phyloP scores from a whole-genome alignment of 2,113 vertebrate species.

The Gymnarchus niloticus region DNA sequence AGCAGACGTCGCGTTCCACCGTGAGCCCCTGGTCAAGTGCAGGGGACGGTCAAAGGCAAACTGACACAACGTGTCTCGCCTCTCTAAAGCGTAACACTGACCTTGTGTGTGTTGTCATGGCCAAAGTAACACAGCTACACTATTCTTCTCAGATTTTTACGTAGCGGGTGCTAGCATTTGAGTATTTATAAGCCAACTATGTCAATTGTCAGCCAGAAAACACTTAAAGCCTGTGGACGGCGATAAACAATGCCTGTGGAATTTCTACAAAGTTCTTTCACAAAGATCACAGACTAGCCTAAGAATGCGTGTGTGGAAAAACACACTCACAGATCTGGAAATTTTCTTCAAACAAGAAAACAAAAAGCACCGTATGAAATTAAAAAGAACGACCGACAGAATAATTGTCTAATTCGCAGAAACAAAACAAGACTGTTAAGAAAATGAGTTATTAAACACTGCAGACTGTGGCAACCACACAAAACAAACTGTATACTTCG shows the following conservation, averaged over 20 bases:
- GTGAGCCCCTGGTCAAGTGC: conserved; percentile 33
- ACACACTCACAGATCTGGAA: neutral
- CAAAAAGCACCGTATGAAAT: neutral
- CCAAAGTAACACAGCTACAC: neutral
- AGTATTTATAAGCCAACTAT: conserved; percentile 14
- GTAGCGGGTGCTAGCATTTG: neutral
- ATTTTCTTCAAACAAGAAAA: conserved; percentile 1
- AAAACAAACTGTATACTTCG: neutral
- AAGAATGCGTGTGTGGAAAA: conserved; percentile 26
- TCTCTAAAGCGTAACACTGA: conserved; percentile 16
- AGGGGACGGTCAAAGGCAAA: conserved; percentile 36
- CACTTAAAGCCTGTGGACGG: neutral
- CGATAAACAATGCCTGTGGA: neutral
- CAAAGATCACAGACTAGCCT: neutral
- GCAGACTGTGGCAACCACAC: neutral
- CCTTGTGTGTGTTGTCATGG: neutral
- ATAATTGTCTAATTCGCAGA: neutral
- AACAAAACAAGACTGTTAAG: neutral
- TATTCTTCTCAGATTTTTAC: neutral
- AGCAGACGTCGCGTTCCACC: conserved; percentile 52
- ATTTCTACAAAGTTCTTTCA: conserved; percentile 38
- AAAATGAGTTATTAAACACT: neutral
- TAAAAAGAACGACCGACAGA: neutral
- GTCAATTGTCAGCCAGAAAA: neutral
- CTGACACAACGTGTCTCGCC: conserved; percentile 39